phyloP scores from a whole-genome alignment of 2,888 invertebrate genomes.

The Trissonchulus sp. region DNA sequence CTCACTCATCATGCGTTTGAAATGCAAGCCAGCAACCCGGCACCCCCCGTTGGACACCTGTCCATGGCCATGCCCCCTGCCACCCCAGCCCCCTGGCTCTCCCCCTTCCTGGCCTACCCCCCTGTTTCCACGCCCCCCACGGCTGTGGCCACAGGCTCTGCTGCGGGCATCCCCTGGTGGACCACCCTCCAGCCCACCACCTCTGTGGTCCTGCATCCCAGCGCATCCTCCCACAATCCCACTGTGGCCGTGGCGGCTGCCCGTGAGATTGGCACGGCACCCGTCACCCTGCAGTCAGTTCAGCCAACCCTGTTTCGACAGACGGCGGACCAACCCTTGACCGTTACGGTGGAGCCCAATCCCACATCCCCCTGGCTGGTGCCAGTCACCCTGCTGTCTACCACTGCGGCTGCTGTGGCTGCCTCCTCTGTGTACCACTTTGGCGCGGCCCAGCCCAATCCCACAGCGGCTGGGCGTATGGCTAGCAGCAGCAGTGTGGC shows the following conservation, averaged over 20 bases:
- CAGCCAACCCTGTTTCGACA: slow-evolving; percentile 14
- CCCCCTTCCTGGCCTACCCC: too few relatives aligned
- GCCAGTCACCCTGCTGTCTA: slow-evolving; percentile 7
- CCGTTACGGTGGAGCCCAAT: not conserved
- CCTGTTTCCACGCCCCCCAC: too few relatives aligned
- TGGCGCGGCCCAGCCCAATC: slow-evolving; percentile 28
- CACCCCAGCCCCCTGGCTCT: too few relatives aligned
- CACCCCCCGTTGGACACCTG: too few relatives aligned
- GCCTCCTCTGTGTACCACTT: slow-evolving; percentile 28
- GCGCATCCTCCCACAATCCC: too few relatives aligned
- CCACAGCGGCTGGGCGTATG: not conserved
- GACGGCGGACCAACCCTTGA: not conserved
- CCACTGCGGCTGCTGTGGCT: slow-evolving; percentile 29
- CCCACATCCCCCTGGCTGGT: not conserved
- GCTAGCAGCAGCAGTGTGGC: not conserved
- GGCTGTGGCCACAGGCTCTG: too few relatives aligned
- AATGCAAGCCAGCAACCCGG: too few relatives aligned
- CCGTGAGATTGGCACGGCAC: not conserved
- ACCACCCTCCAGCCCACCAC: too few relatives aligned
- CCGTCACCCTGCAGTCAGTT: not conserved
- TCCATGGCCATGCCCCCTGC: too few relatives aligned
- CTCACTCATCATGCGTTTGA: too few relatives aligned
- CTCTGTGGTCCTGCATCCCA: too few relatives aligned
- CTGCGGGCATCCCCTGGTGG: too few relatives aligned
- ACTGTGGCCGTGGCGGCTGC: slow-evolving; percentile 21